Evolutionary conservation across 2,888 invertebrate genomes (phyloP).

Genomic region (Calliscelio sp.): DNA sequence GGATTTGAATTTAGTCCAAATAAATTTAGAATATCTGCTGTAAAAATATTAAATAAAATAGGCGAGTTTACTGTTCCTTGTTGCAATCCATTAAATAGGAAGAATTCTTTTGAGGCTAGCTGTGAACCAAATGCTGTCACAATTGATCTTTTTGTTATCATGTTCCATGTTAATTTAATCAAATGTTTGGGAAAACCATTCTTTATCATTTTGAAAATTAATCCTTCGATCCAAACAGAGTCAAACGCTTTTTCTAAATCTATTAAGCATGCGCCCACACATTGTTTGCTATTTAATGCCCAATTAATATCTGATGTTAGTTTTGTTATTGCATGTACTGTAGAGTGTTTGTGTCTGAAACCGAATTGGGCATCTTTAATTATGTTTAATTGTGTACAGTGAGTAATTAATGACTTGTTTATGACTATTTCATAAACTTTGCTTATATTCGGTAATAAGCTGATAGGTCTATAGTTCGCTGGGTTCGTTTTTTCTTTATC

Average conservation of each 20-base stretch:
- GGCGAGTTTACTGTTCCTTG: conserved; percentile 68
- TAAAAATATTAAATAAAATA: conserved; percentile 69
- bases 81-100: conserved; percentile 28
- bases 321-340: background rate
- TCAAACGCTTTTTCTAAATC: conserved; percentile 27
- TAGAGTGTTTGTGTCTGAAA: background rate
- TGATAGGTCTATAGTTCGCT: conserved; percentile 64
- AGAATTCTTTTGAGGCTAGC: background rate
- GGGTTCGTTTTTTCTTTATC: conserved; percentile 42
- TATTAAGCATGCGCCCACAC: background rate
- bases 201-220: conserved; percentile 64
- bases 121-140: background rate
- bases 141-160: background rate
- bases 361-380: background rate
- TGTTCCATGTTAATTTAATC: background rate
- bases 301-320: background rate
- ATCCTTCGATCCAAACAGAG: conserved; percentile 54
- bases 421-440: conserved; percentile 55
- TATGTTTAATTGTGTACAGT: background rate
- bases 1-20: conserved; percentile 35
- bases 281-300: background rate
- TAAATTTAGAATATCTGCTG: conserved; percentile 42
- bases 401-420: background rate
- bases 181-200: conserved; percentile 38
- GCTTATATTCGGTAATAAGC: conserved; percentile 74